Conservation (phyloP, 2,797 vertebrate genomes). For the Enteromius radiatus region DNA sequence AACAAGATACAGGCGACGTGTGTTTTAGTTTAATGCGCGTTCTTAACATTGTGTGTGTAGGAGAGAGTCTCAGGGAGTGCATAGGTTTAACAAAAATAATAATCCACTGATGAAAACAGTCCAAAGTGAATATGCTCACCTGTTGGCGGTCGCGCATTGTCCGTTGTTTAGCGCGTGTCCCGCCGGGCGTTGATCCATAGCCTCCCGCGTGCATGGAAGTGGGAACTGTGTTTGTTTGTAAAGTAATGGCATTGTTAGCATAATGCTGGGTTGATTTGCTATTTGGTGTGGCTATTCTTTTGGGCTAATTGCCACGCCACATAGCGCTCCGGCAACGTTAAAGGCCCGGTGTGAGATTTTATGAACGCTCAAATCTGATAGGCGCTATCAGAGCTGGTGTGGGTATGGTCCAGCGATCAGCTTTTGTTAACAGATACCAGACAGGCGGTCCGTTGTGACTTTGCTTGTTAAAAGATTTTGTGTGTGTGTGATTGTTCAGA, state of each 20-base stretch:
- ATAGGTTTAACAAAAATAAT: constrained; percentile 57
- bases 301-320: constrained; percentile 61
- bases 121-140: constrained; percentile 55
- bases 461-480: constrained; percentile 20
- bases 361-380: constrained; percentile 45
- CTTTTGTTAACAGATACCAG: constrained; percentile 47
- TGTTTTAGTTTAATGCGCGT: constrained; percentile 16
- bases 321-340: constrained; percentile 45
- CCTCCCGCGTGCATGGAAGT: constrained; percentile 53
- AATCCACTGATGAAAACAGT: constrained; percentile 59
- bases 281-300: constrained; percentile 56
- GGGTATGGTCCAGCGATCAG: constrained; percentile 40
- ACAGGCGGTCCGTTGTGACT: constrained; percentile 30
- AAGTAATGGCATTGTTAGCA: constrained; percentile 64
- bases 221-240: constrained; percentile 58
- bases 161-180: constrained; percentile 56
- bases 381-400: constrained; percentile 34
- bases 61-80: constrained; percentile 36
- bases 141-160: constrained; percentile 48
- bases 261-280: constrained; percentile 61
- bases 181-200: constrained; percentile 60
- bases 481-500: constrained; percentile 17
- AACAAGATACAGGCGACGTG: constrained; percentile 23
- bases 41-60: constrained; percentile 29
- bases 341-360: constrained; percentile 25